Evolutionary conservation across 2,888 invertebrate genomes (phyloP).

Genomic region (Eudasyphora cyanicolor): DNA sequence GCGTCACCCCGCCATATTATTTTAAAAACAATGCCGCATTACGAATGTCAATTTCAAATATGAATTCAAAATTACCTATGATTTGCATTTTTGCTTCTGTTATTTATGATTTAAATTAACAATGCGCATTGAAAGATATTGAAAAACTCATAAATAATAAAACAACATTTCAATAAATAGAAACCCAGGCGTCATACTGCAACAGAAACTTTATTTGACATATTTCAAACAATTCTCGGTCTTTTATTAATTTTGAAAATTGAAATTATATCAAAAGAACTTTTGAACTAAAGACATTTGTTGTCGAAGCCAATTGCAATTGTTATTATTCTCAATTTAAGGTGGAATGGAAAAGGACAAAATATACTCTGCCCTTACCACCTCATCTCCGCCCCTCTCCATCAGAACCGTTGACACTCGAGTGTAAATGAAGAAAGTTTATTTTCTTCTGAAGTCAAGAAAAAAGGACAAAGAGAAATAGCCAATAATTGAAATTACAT

Average conservation of each 20-base stretch:
- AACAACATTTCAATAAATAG: slow-evolving; percentile 48
- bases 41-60: neutral
- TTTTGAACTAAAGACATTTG: slow-evolving; percentile 63
- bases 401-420: neutral
- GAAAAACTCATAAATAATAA: slow-evolving; percentile 64
- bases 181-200: slow-evolving; percentile 19
- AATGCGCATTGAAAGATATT: slow-evolving; percentile 52
- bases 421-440: slow-evolving; percentile 61
- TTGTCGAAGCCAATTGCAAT: slow-evolving; percentile 70
- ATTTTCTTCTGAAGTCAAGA: slow-evolving; percentile 32
- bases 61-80: slow-evolving; percentile 41
- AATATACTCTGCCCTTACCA: too few relatives aligned
- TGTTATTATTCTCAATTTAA: slow-evolving; percentile 41
- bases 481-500: slow-evolving; percentile 76
- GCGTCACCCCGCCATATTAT: neutral
- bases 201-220: slow-evolving; percentile 52
- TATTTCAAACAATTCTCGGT: slow-evolving; percentile 58
- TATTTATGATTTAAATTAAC: slow-evolving; percentile 56
- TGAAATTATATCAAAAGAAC: slow-evolving; percentile 49
- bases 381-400: neutral
- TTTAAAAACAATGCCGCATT: neutral
- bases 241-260: slow-evolving; percentile 61
- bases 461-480: slow-evolving; percentile 47
- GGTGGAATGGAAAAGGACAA: slow-evolving; percentile 21
- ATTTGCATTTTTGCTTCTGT: neutral